These are phyloP conservation scores for Scarus forsteni DNA, from an alignment of 2,797 vertebrate genomes.

Conservation along the genomic window DNA sequence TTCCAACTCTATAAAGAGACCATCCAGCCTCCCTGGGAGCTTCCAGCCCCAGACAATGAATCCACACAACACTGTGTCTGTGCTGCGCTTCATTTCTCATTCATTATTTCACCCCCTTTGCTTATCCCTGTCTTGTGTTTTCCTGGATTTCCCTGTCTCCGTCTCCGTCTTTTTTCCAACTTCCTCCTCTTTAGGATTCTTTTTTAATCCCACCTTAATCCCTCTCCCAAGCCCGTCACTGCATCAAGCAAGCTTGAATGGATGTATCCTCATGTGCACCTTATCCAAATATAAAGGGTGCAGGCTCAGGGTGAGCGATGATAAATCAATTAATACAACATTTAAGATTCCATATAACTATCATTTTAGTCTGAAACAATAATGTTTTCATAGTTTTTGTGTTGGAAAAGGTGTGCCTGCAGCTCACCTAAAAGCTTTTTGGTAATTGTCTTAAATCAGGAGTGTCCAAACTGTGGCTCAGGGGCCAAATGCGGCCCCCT, in stretches of 20 bases:
- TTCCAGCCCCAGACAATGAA: conserved; percentile 65
- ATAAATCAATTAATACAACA: too few relatives aligned
- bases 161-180: conserved; percentile 7
- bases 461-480: too few relatives aligned
- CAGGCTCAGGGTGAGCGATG: conserved; percentile 12
- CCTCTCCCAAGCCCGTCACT: conserved; percentile 40
- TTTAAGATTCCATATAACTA: too few relatives aligned
- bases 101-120: conserved; percentile 53
- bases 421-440: too few relatives aligned
- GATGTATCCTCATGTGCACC: conserved; percentile 68
- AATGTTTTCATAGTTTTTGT: too few relatives aligned
- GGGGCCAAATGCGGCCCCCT: too few relatives aligned
- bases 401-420: too few relatives aligned
- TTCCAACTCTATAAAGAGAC: conserved; percentile 64
- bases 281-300: conserved; percentile 77
- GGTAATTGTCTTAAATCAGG: too few relatives aligned
- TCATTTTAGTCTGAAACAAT: too few relatives aligned
- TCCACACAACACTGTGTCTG: conserved; percentile 55
- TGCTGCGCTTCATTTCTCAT: conserved; percentile 42
- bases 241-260: conserved; percentile 60
- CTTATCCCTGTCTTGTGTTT: conserved; percentile 14
- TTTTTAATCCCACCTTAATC: conserved; percentile 64
- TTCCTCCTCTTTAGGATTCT: conserved; percentile 29
- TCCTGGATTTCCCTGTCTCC: conserved; percentile 15
- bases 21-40: conserved; percentile 64